Conservation (phyloP, 2,113 vertebrate genomes). For the Campylomormyrus tamandua region DNA sequence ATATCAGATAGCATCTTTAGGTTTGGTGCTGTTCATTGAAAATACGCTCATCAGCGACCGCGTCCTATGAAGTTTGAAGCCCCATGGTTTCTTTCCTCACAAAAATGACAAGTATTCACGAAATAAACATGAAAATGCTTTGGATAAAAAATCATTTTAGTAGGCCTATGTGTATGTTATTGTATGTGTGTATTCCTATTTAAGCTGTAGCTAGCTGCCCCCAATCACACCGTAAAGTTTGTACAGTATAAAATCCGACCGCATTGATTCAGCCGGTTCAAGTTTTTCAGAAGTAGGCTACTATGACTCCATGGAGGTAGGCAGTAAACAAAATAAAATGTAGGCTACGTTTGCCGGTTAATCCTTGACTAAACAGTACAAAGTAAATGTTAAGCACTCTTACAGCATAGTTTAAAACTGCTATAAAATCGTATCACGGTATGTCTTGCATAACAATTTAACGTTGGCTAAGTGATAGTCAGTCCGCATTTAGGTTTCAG, state of each 20-base stretch:
- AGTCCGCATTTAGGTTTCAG: background rate
- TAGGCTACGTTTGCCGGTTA: background rate
- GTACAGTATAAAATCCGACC: background rate
- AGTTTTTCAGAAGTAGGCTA: background rate
- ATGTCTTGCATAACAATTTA: background rate
- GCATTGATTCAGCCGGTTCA: background rate
- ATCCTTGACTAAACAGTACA: background rate
- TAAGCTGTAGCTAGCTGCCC: background rate
- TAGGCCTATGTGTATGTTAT: background rate
- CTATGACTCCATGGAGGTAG: background rate
- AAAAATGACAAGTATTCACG: background rate
- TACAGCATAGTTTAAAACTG: background rate
- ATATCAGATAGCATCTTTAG: background rate
- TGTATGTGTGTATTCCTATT: background rate
- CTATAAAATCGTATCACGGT: background rate
- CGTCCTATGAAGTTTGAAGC: background rate
- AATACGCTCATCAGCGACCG: background rate
- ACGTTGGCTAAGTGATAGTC: background rate
- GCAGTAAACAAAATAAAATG: background rate
- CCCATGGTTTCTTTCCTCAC: background rate
- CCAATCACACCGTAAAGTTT: background rate
- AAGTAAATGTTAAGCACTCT: background rate
- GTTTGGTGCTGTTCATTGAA: background rate
- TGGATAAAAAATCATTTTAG: background rate
- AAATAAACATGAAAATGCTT: background rate